Conservation (phyloP, 2,888 invertebrate species). For the Metellina segmentata region DNA sequence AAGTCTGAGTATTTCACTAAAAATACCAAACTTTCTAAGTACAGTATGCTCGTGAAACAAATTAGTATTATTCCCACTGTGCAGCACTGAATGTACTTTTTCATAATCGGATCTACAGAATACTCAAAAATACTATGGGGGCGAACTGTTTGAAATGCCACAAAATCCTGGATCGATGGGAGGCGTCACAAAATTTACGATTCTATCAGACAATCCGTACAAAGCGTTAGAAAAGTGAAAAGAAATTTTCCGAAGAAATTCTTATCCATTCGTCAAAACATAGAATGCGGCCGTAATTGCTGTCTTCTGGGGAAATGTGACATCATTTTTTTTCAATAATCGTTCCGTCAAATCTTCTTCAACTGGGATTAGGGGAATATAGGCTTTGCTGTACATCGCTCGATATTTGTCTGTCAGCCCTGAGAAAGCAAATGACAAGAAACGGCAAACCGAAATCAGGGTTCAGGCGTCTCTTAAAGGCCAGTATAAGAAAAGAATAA, state of each 20-base stretch:
- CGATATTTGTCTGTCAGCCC: conserved; percentile 7
- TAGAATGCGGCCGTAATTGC: conserved; percentile 17
- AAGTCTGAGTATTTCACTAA: no score
- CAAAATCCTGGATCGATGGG: not conserved
- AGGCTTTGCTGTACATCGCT: not conserved
- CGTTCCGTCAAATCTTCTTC: conserved; percentile 32
- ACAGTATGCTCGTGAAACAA: no score
- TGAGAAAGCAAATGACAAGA: not conserved
- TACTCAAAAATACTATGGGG: no score
- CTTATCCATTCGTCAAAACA: conserved; percentile 3
- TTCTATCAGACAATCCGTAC: not conserved
- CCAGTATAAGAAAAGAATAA: not conserved
- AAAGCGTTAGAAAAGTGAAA: not conserved
- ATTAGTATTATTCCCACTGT: no score
- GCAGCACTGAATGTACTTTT: no score
- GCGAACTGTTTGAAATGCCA: not conserved
- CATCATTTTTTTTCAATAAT: conserved; percentile 15
- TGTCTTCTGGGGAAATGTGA: conserved; percentile 6
- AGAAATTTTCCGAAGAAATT: not conserved
- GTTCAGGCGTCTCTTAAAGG: not conserved
- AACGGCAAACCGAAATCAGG: not conserved
- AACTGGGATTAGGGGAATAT: conserved; percentile 21
- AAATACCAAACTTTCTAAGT: no score
- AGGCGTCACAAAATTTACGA: not conserved
- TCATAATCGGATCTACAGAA: no score